Conservation (phyloP, 2,113 vertebrate genomes). For the Ailuropoda melanoleuca region DNA sequence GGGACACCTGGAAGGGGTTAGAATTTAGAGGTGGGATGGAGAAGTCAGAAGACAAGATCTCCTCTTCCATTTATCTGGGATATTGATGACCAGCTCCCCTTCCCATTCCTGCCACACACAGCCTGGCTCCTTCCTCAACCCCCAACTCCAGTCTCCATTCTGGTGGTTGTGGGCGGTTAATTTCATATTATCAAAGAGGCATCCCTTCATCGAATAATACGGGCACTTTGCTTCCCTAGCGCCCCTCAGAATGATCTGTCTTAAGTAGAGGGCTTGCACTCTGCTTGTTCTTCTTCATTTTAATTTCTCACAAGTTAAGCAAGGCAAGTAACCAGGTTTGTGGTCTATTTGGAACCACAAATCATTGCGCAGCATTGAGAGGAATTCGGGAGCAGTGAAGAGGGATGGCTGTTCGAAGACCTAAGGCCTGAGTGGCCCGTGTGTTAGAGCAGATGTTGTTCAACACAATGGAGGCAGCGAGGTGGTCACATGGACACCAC, state of each 20-base stretch:
- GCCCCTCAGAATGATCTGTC: background rate
- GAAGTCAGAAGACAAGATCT: rapidly evolving
- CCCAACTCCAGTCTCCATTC: background rate
- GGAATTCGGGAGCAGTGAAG: no score
- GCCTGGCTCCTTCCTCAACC: background rate
- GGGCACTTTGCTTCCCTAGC: rapidly evolving
- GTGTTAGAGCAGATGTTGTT: background rate
- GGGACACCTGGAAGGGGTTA: rapidly evolving
- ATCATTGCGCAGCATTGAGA: background rate
- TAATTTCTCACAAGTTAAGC: background rate
- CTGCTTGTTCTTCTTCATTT: rapidly evolving
- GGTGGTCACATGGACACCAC: background rate
- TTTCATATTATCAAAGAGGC: background rate
- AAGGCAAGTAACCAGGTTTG: no score
- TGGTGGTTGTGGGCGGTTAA: background rate
- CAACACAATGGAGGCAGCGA: rapidly evolving
- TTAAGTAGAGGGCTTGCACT: rapidly evolving
- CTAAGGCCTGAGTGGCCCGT: background rate
- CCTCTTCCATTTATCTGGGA: background rate
- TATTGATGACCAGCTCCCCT: rapidly evolving
- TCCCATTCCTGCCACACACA: rapidly evolving
- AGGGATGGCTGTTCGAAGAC: rapidly evolving
- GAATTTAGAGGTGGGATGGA: rapidly evolving
- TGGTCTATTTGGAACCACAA: background rate
- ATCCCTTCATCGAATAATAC: rapidly evolving